Conservation (phyloP, 1,140 invertebrate genomes). For the Mizuhopecten yessoensis region DNA sequence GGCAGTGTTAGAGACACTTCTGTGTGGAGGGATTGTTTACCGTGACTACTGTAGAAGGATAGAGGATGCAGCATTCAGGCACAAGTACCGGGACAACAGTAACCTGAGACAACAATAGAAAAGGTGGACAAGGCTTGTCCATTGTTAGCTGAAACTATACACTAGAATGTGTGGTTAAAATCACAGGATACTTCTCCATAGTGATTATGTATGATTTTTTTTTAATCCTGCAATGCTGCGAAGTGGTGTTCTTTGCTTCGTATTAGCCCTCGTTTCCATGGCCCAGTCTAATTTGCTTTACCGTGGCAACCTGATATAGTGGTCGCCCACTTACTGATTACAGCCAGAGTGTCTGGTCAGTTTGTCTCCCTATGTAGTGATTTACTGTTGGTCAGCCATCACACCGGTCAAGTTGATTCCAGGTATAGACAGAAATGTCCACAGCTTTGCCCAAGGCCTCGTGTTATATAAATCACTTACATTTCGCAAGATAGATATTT, state of each 20-base stretch:
- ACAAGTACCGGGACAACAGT: background rate
- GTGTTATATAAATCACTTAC: background rate
- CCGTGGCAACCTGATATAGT: background rate
- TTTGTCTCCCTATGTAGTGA: background rate
- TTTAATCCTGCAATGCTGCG: constrained; percentile 20
- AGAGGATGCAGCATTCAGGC: constrained; percentile 13
- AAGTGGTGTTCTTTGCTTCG: constrained; percentile 15
- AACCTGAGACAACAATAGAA: background rate
- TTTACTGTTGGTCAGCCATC: background rate
- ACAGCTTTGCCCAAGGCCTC: constrained; percentile 2
- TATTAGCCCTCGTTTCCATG: constrained; percentile 12
- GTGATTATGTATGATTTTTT: background rate
- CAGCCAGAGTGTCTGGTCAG: background rate
- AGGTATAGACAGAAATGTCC: background rate
- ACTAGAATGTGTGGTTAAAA: background rate
- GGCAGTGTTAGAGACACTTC: background rate
- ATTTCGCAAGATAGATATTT: background rate
- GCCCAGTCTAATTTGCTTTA: background rate
- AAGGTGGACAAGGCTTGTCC: background rate
- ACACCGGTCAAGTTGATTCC: background rate
- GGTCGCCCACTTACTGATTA: background rate
- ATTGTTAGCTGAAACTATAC: background rate
- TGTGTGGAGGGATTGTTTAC: background rate
- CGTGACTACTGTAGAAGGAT: background rate
- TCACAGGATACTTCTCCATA: background rate